Conservation (phyloP, 1,140 invertebrate species). For the Drosophila melanica region DNA sequence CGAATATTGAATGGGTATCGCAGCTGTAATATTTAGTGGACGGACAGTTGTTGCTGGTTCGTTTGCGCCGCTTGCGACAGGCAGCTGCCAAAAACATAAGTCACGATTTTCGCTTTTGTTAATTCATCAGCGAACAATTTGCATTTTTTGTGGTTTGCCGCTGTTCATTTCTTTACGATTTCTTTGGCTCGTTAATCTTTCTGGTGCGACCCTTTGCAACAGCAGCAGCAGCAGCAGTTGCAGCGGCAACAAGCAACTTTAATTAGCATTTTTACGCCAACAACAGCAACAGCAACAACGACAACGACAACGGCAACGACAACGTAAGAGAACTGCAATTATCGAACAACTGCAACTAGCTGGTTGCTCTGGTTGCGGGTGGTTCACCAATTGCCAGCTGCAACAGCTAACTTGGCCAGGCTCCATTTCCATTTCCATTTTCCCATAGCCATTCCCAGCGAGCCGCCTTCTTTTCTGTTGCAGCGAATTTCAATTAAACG, state of each 20-base stretch:
- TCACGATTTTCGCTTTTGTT: constrained; percentile 83
- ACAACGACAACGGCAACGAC: constrained; percentile 3
- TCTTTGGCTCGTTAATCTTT: constrained; percentile 78
- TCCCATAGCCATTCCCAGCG: constrained; percentile 55
- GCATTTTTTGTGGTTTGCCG: constrained; percentile 67
- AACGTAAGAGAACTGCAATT: constrained; percentile 50
- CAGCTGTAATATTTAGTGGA: constrained; percentile 48
- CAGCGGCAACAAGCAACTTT: constrained; percentile 69
- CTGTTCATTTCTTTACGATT: constrained; percentile 75
- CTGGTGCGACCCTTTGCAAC: constrained; percentile 62
- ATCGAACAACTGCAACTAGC: constrained; percentile 43
- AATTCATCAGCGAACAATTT: constrained; percentile 83
- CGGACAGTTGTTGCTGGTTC: constrained; percentile 52
- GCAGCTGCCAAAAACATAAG: constrained; percentile 83
- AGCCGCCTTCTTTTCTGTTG: constrained; percentile 38
- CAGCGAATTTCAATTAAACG: constrained; percentile 79
- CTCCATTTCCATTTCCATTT: constrained; percentile 17
- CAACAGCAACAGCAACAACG: constrained; percentile 37
- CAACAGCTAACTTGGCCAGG: constrained; percentile 34
- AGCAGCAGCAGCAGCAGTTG: constrained; percentile 13
- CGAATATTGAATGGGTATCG: constrained; percentile 8
- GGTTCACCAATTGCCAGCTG: constrained; percentile 51
- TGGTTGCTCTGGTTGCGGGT: constrained; percentile 40
- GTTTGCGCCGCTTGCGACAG: constrained; percentile 44
- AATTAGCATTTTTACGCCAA: constrained; percentile 79